Base-by-base conservation (phyloP, 2,888 invertebrate genomes). In the Orthonychiurus folsomi region DNA sequence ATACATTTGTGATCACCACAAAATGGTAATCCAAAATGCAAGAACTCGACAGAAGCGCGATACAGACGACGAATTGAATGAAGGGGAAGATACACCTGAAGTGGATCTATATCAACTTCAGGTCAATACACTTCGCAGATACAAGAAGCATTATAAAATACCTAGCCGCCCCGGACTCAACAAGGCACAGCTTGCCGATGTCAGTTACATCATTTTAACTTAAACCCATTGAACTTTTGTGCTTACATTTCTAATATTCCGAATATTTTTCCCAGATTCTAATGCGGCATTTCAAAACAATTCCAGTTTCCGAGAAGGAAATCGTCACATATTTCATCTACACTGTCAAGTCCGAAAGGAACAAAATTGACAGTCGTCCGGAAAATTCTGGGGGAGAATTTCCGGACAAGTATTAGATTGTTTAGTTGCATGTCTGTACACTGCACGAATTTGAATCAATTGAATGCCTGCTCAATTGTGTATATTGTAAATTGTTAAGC, bases 1-100 rank as follows among this genome's bases (percentile, higher is more conserved):
- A 73, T 95, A 96, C 77, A 96, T 96, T 74, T 96, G 96, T 79
- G 96, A 96, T 77, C 87, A 87, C 76, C 96, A 96, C 79, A 96
- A 96, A 79, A 87, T 87, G 76, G 88, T 94, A 75, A 96, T 96
- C 73, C 95, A 95, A 77, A 90, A 89, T 77, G 92, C 93, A n/a
- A 84, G 95, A 72, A 89, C 89, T 20, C 86, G 93, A 65, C 82
- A 92, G 73, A 85, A 90, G 67, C 92, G 93, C 77, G 94, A 95
- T 76, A 93, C 93, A 0, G 93, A 92, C 75, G 93, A 93, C 74
- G 94, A 94, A 74, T 90, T 92, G 69, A 92, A 90, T 75, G 93
- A 93, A 76, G 89, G 88, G n/a, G 92, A 63, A 23, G 79, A 94
- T 78, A 79, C 86, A 50, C 93, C 93, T 3, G 95, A 95, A 76